Percentiles rank a stretch among this genome's conserved stretches.
phyloP scores from a whole-genome alignment of 2,113 vertebrate species.

The Elanus axillaris region DNA sequence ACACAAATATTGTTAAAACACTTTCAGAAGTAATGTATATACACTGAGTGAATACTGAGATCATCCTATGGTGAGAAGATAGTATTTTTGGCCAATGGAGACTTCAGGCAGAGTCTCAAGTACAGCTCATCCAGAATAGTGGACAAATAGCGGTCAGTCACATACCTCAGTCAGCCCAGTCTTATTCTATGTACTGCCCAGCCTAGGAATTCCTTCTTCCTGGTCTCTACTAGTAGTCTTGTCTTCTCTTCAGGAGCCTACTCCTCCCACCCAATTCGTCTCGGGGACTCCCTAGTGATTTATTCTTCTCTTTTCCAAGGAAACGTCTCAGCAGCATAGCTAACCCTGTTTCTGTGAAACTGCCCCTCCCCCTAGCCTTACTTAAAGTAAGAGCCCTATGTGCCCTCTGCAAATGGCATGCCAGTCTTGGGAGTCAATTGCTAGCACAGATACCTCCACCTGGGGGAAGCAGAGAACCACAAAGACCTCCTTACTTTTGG shows the following conservation, averaged over 20 bases:
- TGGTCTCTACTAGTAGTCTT: not conserved
- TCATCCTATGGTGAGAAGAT: not conserved
- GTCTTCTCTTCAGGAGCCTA: not conserved
- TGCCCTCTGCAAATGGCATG: not conserved
- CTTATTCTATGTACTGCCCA: not conserved
- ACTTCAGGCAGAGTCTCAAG: not conserved
- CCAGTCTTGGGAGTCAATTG: not conserved
- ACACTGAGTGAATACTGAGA: not conserved
- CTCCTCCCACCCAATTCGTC: not conserved
- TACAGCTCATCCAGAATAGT: not conserved
- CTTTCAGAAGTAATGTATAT: not conserved
- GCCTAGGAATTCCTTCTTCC: not conserved
- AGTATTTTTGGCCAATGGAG: not conserved
- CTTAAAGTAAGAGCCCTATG: not conserved
- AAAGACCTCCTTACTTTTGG: not conserved
- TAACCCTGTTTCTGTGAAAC: not conserved
- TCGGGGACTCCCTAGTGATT: not conserved
- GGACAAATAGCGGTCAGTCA: not conserved
- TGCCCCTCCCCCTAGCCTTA: not conserved
- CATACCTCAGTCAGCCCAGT: not conserved
- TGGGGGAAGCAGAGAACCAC: conserved; percentile 52
- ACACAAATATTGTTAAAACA: not conserved
- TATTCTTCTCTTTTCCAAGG: not conserved
- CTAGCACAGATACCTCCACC: conserved; percentile 11
- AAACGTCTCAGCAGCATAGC: not conserved